Evolutionary conservation across 2,888 invertebrate genomes (phyloP), one percentile per base, ranked within the genome.

Genomic region (Cepaea hortensis): DNA sequence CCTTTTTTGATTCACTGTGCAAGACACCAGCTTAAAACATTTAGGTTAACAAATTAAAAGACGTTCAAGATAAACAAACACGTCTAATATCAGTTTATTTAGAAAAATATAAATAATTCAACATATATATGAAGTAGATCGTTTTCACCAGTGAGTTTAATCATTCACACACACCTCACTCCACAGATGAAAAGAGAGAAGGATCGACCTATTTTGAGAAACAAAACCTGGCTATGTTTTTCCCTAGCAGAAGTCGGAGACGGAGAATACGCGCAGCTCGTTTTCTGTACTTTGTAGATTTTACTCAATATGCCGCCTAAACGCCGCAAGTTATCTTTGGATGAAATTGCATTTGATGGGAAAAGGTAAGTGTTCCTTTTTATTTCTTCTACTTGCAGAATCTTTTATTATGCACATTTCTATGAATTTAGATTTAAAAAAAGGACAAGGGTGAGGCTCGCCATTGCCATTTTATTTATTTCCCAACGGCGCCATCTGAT

Each of bases 261-360:
- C 18, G 50, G 11, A 61, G 48, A 55, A 70, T 23, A 7, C 55
- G 4, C 15, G 18, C 55, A 20, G 23, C 15, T 35, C 35, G n/a
- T 55, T 46, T 61, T n/a, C 68, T 70, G 6, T 55, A 11, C 23
- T 55, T 23, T 1, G 23, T 55, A 23, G 18, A 61, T 72, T 55
- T 61, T 18, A 50, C 15, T 55, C 70, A 89, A 88, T 88, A 92
- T 92, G 92, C 92, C 92, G 87, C 89, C 90, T 70, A 91, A 91
- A 89, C 90, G 92, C 88, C 89, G 92, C 87, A 91, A 91, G 87
- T 90, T 91, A 87, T 90, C 89, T 84, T 90, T 91, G 85, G 91
- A 91, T 84, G 91, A 92, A 80, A 89, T 88, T 77, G 91, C 91
- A 87, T 87, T 81, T 75, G 89, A 88, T 80, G 89, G 88, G 88